These are phyloP conservation scores for Ciconia stormi DNA, from an alignment of 2,113 vertebrate genomes.

Conservation along the genomic window DNA sequence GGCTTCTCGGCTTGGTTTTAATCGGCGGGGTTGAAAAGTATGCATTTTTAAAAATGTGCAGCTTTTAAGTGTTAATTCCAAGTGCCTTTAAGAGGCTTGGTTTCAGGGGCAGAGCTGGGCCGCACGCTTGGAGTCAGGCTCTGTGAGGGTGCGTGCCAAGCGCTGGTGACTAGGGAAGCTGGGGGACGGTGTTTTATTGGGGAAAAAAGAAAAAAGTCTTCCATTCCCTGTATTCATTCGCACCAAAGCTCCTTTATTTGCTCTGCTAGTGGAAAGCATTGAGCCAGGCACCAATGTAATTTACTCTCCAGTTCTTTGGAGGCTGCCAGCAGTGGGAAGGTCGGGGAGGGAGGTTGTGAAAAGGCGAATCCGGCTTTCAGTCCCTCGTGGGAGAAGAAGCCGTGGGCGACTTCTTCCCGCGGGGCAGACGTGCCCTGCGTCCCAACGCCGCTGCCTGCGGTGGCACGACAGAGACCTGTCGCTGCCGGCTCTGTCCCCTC, in stretches of 20 bases:
- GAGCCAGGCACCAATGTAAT: neutral
- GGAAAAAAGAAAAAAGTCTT: neutral
- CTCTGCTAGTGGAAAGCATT: neutral
- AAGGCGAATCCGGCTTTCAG: rapidly evolving
- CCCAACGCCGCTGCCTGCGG: rapidly evolving
- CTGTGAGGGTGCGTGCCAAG: rapidly evolving
- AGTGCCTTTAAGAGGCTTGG: neutral
- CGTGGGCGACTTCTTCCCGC: neutral
- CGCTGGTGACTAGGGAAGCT: neutral
- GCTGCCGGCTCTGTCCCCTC: no score
- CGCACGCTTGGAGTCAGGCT: neutral
- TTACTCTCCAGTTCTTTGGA: neutral
- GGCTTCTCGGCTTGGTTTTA: neutral
- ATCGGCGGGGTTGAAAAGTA: rapidly evolving
- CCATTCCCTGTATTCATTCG: neutral
- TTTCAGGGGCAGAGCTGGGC: neutral
- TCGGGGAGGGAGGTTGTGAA: neutral
- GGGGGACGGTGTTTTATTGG: rapidly evolving
- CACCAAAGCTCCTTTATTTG: neutral
- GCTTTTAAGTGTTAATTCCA: neutral
- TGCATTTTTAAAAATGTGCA: rapidly evolving
- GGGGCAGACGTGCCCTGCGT: neutral
- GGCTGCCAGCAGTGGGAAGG: rapidly evolving
- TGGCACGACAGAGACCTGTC: neutral
- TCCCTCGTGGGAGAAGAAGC: neutral